Evolutionary conservation across 2,888 invertebrate species (phyloP).

Genomic region (Drosophila borealis): DNA sequence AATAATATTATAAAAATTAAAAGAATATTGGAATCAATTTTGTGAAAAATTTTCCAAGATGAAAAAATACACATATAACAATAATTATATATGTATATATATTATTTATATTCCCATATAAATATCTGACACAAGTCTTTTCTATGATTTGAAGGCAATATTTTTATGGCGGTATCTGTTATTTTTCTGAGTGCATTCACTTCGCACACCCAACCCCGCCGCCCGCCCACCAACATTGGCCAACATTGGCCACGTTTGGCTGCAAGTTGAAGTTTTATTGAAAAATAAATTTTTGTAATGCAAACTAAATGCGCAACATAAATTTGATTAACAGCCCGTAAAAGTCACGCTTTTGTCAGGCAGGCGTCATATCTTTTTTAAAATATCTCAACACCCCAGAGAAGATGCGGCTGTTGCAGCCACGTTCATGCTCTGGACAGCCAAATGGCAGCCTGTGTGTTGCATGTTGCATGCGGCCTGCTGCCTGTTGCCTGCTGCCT

Average conservation of each 20-base stretch:
- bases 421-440: slow-evolving; percentile 6
- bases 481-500: slow-evolving; percentile 7
- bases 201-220: no score
- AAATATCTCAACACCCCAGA: slow-evolving; percentile 80
- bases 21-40: no score
- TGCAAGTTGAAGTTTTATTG: slow-evolving; percentile 61
- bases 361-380: slow-evolving; percentile 79
- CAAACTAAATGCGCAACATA: slow-evolving; percentile 82
- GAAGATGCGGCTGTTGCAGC: slow-evolving; percentile 28
- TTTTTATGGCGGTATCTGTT: no score
- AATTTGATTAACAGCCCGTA: slow-evolving; percentile 83
- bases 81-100: no score
- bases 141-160: no score
- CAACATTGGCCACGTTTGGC: slow-evolving; percentile 12
- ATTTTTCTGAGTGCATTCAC: slow-evolving; percentile 11
- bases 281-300: slow-evolving; percentile 79
- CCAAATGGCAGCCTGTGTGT: slow-evolving; percentile 14
- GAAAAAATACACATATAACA: no score
- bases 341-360: slow-evolving; percentile 83
- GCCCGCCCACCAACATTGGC: neutral
- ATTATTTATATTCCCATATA: no score
- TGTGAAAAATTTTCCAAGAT: no score
- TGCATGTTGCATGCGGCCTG: slow-evolving; percentile 23
- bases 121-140: no score
- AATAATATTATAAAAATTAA: no score